Conservation (phyloP, 2,797 vertebrate species). For the Rhincodon typus region DNA sequence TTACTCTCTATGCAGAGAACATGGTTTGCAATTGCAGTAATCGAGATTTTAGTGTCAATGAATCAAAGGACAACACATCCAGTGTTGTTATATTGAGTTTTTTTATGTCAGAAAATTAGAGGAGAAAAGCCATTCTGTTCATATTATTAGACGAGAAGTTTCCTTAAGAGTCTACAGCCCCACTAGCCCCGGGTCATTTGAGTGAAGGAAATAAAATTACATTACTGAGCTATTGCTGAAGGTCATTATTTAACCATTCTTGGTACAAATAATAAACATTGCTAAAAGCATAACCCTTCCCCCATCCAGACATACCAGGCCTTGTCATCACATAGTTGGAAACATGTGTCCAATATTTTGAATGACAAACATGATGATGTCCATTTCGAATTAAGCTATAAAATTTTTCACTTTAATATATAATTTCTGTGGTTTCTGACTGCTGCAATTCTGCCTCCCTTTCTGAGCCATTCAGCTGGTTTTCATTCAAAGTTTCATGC, state of each 20-base stretch:
- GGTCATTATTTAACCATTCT: background rate
- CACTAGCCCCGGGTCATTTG: background rate
- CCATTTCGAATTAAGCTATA: background rate
- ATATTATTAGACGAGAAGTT: background rate
- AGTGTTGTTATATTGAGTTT: background rate
- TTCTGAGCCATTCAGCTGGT: background rate
- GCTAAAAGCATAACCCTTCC: background rate
- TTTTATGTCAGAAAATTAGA: background rate
- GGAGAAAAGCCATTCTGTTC: background rate
- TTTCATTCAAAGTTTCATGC: background rate
- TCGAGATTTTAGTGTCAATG: background rate
- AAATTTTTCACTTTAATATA: background rate
- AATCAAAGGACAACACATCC: background rate
- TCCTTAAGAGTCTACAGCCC: background rate
- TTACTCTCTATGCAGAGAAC: background rate
- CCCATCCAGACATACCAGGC: background rate
- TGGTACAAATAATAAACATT: conserved; percentile 5
- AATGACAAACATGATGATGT: background rate
- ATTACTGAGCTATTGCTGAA: background rate
- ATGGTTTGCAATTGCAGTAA: background rate
- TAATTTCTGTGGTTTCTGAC: background rate
- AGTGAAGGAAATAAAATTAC: background rate
- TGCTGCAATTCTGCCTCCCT: background rate
- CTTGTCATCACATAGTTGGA: too few species aligned
- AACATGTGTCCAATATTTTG: conserved; percentile 15